Percentiles rank a stretch among this genome's conserved stretches.
Conservation (phyloP, 2,888 invertebrate genomes). For the Eristalis pertinax region DNA sequence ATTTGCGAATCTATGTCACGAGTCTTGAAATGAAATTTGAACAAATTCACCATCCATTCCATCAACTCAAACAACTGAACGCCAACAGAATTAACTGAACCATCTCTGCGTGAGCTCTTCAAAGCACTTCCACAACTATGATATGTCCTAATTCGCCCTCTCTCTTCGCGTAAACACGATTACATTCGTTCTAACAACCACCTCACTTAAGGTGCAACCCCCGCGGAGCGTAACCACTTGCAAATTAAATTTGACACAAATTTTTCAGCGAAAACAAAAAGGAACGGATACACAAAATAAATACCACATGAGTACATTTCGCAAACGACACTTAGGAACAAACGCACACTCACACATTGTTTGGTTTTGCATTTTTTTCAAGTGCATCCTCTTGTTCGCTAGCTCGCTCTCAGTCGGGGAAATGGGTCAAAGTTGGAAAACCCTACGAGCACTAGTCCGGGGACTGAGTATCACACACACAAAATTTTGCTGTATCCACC, state of each 20-base stretch:
- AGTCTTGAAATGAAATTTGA: neutral
- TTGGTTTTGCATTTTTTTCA: conserved; percentile 10
- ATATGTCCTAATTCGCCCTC: neutral
- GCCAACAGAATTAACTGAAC: neutral
- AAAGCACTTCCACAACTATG: neutral
- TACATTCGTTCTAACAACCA: neutral
- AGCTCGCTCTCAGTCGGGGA: neutral
- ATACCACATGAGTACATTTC: neutral
- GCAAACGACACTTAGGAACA: conserved; percentile 1
- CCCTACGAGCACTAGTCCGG: conserved; percentile 12
- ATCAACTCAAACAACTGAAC: neutral
- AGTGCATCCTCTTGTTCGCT: conserved; percentile 24
- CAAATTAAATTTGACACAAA: neutral
- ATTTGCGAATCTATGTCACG: neutral
- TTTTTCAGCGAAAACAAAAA: neutral
- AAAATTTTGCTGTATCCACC: neutral
- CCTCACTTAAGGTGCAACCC: neutral
- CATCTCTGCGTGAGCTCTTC: neutral
- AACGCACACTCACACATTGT: neutral
- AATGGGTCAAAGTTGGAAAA: conserved; percentile 52
- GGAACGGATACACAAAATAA: neutral
- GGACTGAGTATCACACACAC: neutral
- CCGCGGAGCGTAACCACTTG: neutral
- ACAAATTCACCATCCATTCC: neutral
- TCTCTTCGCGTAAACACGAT: neutral